Evolutionary conservation across 1,140 invertebrate genomes (phyloP).

Genomic region (Alviniconcha marisindica): DNA sequence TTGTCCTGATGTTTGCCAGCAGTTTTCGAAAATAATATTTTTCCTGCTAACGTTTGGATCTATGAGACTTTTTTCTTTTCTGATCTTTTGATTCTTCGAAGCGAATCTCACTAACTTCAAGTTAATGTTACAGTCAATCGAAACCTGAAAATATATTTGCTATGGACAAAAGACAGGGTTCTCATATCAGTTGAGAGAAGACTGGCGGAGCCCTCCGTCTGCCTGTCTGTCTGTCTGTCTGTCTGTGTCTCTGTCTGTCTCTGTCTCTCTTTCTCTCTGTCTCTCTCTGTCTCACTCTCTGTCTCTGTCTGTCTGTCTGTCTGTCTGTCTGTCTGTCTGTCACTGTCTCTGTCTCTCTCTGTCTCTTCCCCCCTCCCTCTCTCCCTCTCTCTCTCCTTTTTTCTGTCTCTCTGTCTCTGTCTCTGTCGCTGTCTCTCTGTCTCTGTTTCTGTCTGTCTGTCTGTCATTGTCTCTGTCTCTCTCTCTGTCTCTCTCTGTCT

Average conservation of each 20-base stretch:
- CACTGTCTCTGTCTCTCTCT: background rate
- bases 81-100: background rate
- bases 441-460: background rate
- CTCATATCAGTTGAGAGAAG: too few species aligned
- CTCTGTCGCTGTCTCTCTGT: background rate
- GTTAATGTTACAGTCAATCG: too few species aligned
- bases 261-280: background rate
- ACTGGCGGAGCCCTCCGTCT: background rate
- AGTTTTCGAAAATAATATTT: background rate
- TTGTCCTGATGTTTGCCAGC: too few species aligned
- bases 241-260: background rate
- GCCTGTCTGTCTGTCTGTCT: background rate
- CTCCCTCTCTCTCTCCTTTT: slow-evolving; percentile 8
- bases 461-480: too few species aligned
- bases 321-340: background rate
- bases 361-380: background rate
- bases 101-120: too few species aligned
- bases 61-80: background rate
- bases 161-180: too few species aligned
- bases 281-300: background rate
- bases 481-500: too few species aligned
- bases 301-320: background rate
- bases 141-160: too few species aligned
- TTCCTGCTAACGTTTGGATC: background rate
- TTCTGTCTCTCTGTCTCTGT: background rate